These are phyloP conservation scores for Rotaria socialis DNA, from an alignment of 2,888 invertebrate species.

Conservation along the genomic window DNA sequence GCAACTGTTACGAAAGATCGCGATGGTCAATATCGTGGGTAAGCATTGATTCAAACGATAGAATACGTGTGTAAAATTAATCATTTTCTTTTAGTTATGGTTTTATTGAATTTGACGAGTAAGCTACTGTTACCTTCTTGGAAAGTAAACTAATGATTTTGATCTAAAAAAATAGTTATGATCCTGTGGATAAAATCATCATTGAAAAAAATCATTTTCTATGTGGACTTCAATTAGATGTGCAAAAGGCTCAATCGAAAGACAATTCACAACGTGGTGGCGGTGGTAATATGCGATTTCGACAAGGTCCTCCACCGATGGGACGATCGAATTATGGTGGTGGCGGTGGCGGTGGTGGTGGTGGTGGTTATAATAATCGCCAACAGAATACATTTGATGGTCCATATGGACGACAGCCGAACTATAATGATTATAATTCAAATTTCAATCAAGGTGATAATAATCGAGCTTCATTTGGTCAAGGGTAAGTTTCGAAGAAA, in stretches of 20 bases:
- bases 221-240: conserved; percentile 77
- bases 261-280: conserved; percentile 1
- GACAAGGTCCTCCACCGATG: background rate
- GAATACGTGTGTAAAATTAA: too few species aligned
- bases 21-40: conserved; percentile 60
- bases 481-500: background rate
- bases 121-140: background rate
- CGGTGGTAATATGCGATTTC: background rate
- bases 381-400: background rate
- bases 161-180: conserved; percentile 62
- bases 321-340: background rate
- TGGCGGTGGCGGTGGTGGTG: background rate
- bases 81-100: conserved; percentile 81
- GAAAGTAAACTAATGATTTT: background rate
- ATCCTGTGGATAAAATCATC: conserved; percentile 90
- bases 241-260: conserved; percentile 72
- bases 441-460: background rate
- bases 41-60: background rate
- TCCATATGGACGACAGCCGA: background rate
- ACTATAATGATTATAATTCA: background rate
- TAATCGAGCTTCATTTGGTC: background rate
- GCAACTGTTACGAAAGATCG: conserved; percentile 85
- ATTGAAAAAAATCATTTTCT: conserved; percentile 73
- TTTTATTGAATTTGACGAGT: conserved; percentile 92
- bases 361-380: background rate